Base-by-base conservation (phyloP, 2,888 invertebrate genomes). In the Eupithecia insigniata region DNA sequence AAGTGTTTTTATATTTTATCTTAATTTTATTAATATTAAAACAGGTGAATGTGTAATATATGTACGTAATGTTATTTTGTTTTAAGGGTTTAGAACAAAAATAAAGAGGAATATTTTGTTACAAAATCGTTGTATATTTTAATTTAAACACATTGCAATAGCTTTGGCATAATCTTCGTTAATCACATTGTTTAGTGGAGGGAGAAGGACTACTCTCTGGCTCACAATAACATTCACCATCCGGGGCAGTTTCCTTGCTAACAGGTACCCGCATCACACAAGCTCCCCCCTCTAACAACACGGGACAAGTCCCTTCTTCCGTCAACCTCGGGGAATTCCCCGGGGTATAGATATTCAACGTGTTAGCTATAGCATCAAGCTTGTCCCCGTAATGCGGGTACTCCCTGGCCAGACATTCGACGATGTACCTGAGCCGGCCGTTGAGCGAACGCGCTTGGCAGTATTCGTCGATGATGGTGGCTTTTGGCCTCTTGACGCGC, bases 361-460 rank as follows among this genome's bases (percentile, higher is more conserved):
- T 95, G 79, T 96, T 95, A 18, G 86, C 79, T 66, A 96, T 89
- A 7, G 76, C 62, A 34, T 86, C 87, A 18, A 92, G 76, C 60
- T 85, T 89, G 12, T 94, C 92, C 26, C 86, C 85, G 72, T 95
- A 87, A 67, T 95, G 90, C 0, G 97, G 97, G 89, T 96, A 96
- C 78, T 97, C 96, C 7, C 87, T 89, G 34, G 88, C 84, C 3
- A 97, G 89, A 62, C 92, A 90, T 66, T 96, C 94, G 18, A 96
- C 92, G 4, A 97, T 91, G 76, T 92, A 91, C 60, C 89, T 90
- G 6, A 97, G 87, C 74, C 95, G 94, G 34, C 92, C 91, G 82
- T 96, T 96, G 7, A 96, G 89, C 0, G 92, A 91, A 61, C 89
- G 90, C 70, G 96, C 96, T 69, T 95, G 95, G 22, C 92, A 87